Evolutionary conservation across 2,113 vertebrate genomes (phyloP), one percentile per base, ranked within the genome.

Genomic region (Anguilla rostrata): DNA sequence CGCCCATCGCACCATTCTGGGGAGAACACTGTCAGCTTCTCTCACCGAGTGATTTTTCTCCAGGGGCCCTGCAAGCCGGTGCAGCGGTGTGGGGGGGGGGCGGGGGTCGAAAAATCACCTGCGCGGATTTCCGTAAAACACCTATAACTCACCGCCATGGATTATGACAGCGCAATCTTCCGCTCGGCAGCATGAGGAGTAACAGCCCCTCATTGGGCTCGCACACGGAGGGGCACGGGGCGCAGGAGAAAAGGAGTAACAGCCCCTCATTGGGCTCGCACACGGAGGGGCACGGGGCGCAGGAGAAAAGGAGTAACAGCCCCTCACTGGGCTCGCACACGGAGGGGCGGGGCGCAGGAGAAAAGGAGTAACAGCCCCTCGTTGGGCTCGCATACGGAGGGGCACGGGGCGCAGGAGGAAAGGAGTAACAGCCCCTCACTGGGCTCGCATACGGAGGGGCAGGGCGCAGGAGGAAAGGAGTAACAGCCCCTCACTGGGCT

Each of bases 111-210:
- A 82, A 83, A 81, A 84, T 63, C 53, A 22, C 93, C 90, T 92
- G 92, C 90, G 88, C 89, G 86, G 90, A 91, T 94, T 93, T 94
- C 92, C 92, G 91, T 92, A 91, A 93, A 94, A 94, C 94, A 94
- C 92, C 95, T 95, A 95, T 96, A 95, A 95, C 94, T 96, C 95
- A 94, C 89, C 84, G 90, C 92, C 93, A 95, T 95, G 94, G 94
- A 94, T 96, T 95, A 95, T 95, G 94, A 95, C 94, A 95, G 94
- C 91, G 94, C 94, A 94, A 95, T 94, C 93, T 94, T 93, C 92
- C 92, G 92, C 92, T 92, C 93, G 89, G 91, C 90, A 91, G 94
- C 91, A 89, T 95, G 94, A 95, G 93, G 94, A 95, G 95, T 94
- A 95, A 95, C 93, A 94, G 92, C 87, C 91, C 5, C n/a, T n/a